Percentiles rank a stretch among this genome's conserved stretches.
These are phyloP conservation scores for Halichoerus grypus DNA, from an alignment of 2,113 vertebrate genomes.

Conservation along the genomic window DNA sequence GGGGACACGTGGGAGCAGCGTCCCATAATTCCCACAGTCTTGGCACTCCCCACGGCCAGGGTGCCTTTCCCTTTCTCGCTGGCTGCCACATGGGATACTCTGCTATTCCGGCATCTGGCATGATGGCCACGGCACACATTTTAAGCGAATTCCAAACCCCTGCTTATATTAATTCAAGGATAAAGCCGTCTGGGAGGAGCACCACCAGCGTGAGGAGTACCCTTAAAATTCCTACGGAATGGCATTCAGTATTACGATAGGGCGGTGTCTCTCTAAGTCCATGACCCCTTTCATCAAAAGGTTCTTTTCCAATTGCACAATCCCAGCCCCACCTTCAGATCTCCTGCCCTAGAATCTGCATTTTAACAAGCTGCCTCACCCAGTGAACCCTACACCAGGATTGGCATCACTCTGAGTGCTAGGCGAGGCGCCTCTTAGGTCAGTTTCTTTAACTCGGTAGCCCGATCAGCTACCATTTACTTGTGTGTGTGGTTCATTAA, in stretches of 20 bases:
- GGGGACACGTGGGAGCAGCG: accelerated
- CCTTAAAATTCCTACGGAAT: not conserved
- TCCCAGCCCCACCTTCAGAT: not conserved
- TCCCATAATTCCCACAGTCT: not conserved
- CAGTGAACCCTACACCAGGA: not conserved
- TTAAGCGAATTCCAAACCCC: not conserved
- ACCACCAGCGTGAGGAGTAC: not conserved
- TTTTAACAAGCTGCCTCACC: not conserved
- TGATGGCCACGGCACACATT: not conserved
- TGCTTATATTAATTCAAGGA: not conserved
- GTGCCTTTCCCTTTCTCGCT: not conserved
- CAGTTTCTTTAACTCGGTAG: not conserved
- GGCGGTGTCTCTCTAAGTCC: not conserved
- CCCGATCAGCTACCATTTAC: not conserved
- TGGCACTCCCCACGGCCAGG: not conserved
- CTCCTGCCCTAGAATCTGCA: not conserved
- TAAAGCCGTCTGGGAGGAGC: not conserved
- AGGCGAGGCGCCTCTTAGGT: not conserved
- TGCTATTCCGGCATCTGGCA: not conserved
- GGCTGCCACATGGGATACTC: not conserved
- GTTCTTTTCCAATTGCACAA: not conserved
- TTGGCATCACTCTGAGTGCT: not conserved
- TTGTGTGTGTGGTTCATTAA: not conserved
- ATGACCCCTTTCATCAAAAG: not conserved
- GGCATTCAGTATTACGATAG: not conserved